Base-by-base conservation (phyloP, 1,140 invertebrate species). In the Mizuhopecten yessoensis region DNA sequence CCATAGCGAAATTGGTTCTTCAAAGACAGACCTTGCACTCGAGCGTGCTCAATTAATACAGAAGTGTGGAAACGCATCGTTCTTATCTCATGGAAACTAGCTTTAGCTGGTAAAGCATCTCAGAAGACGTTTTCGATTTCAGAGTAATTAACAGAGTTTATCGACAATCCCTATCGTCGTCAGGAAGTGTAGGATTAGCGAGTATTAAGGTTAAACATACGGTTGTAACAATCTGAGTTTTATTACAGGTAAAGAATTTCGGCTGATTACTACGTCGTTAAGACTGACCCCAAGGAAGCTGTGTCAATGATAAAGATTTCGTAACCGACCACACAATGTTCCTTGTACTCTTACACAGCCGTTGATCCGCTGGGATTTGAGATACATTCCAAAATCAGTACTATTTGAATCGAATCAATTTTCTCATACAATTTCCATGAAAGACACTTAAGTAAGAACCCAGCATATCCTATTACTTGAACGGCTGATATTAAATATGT, bases 241-340 rank as follows among this genome's bases (percentile, higher is more conserved):
- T 75, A 75, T 75, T 75, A 75, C 57, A 75, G 29, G 57, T 75
- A 75, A 75, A 17, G 57, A 75, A 75, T 75, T 75, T 75, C 57
- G 5, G 29, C 45, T 49, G 45, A 49, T 49, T 49, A 49, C 11
- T 2, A 20, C n/a, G 57, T 75, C 57, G 20, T 29, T 75, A 75
- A 75, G n/a, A 75, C 57, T 75, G 57, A n/a, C 57, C n/a, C 57
- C 11, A 29, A 49, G 45, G 15, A 49, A 49, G 45, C 45, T 75
- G 23, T 75, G 57, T 29, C n/a, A 75, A 75, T 75, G n/a, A 75
- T 75, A 75, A 75, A 75, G 1, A 1, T 75, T 7, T n/a, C 29
- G 0, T n/a, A 29, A 75, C 17, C 57, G 57, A 75, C 57, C 57
- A 75, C 57, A 75, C 57, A n/a, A 29, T 75, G 57, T 75, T 17